phyloP scores from a whole-genome alignment of 2,888 invertebrate genomes.

The Stictocephala bisonia region DNA sequence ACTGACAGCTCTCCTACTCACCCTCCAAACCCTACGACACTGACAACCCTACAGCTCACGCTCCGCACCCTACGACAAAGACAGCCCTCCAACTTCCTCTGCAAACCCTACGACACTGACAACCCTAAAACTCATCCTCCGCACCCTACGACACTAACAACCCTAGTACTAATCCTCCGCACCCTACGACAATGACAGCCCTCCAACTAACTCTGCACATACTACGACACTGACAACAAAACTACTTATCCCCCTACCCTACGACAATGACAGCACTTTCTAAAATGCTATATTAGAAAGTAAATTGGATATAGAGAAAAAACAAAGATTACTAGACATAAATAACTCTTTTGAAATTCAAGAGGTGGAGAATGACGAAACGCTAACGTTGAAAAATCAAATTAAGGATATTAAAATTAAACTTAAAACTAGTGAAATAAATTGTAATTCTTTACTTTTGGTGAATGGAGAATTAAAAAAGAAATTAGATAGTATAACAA shows the following conservation, averaged over 20 bases:
- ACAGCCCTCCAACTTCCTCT: no score
- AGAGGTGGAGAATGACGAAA: background rate
- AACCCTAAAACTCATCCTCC: no score
- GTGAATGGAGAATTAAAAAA: background rate
- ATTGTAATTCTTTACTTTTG: background rate
- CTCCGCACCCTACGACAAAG: no score
- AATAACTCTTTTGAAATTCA: background rate
- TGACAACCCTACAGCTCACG: no score
- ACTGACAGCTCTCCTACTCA: no score
- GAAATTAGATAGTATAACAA: background rate
- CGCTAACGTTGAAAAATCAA: background rate
- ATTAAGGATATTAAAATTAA: background rate
- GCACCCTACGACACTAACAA: no score
- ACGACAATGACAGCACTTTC: background rate
- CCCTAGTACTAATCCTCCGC: background rate
- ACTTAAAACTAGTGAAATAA: no score
- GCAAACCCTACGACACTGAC: no score
- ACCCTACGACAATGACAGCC: background rate
- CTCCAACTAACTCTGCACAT: background rate
- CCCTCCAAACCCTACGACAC: no score
- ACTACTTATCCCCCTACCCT: no score
- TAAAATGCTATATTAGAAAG: background rate
- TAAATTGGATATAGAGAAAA: background rate
- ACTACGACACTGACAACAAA: no score
- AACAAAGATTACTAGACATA: background rate